phyloP scores from a whole-genome alignment of 2,797 vertebrate species.

The Peromyscus attwateri region DNA sequence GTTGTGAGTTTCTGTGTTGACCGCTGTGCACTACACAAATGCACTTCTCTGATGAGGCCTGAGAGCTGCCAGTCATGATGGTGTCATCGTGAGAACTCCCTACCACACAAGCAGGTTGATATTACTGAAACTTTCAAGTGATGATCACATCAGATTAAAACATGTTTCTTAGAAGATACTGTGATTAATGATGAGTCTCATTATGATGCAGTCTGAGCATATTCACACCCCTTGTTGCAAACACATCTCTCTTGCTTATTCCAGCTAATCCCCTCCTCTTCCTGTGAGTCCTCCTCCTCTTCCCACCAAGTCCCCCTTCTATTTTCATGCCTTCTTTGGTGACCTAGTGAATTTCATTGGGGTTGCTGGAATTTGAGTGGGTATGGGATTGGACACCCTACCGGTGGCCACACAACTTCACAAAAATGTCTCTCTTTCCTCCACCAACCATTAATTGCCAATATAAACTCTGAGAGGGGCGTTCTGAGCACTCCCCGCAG shows the following conservation, averaged over 20 bases:
- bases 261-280: neutral
- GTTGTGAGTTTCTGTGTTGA: neutral
- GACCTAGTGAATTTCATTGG: neutral
- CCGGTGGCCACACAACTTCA: neutral
- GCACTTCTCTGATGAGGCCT: neutral
- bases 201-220: neutral
- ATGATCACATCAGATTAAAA: neutral
- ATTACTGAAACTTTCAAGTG: neutral
- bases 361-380: neutral
- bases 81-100: neutral
- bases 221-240: neutral
- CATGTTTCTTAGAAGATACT: neutral
- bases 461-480: neutral
- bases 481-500: neutral
- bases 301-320: neutral
- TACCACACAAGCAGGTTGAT: neutral
- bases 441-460: neutral
- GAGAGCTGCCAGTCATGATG: neutral
- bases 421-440: neutral
- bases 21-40: neutral
- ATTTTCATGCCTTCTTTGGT: neutral
- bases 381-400: neutral
- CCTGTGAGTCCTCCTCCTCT: neutral
- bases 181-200: neutral
- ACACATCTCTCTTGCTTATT: neutral